Evolutionary conservation across 2,113 vertebrate genomes (phyloP).

Genomic region (Tetrao urogallus): DNA sequence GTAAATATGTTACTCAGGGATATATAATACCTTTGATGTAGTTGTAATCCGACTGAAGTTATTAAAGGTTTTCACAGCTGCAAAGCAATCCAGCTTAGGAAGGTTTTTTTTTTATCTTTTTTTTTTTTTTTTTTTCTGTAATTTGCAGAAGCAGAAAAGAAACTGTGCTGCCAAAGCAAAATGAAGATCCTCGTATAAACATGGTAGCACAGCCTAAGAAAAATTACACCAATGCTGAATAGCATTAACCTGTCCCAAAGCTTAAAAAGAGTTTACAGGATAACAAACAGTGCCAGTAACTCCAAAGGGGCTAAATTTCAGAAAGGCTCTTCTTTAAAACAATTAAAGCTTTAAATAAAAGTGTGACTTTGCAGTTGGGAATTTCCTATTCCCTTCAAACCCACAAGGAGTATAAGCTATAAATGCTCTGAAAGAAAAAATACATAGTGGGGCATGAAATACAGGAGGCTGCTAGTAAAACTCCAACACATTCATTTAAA

Average conservation of each 20-base stretch:
- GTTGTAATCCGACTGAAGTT: constrained; percentile 77
- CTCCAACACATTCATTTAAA: constrained; percentile 56
- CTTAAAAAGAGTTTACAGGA: constrained; percentile 60
- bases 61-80: constrained; percentile 79
- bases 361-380: constrained; percentile 40
- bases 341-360: constrained; percentile 73
- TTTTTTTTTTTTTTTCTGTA: not conserved
- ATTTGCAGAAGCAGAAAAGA: constrained; percentile 62
- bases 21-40: constrained; percentile 80
- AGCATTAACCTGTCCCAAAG: constrained; percentile 66
- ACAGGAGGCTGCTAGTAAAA: constrained; percentile 39
- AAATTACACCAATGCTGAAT: constrained; percentile 49
- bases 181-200: constrained; percentile 54
- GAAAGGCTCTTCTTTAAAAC: constrained; percentile 44
- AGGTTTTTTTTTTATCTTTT: not conserved
- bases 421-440: constrained; percentile 30
- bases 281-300: constrained; percentile 54
- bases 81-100: constrained; percentile 69
- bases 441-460: not conserved
- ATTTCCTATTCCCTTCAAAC: constrained; percentile 37
- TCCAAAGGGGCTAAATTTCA: constrained; percentile 43
- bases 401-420: constrained; percentile 29
- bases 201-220: constrained; percentile 50
- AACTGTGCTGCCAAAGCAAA: constrained; percentile 74
- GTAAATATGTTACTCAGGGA: constrained; percentile 77